Base-by-base conservation (phyloP, 2,888 invertebrate genomes). In the Dryomyza anilis region DNA sequence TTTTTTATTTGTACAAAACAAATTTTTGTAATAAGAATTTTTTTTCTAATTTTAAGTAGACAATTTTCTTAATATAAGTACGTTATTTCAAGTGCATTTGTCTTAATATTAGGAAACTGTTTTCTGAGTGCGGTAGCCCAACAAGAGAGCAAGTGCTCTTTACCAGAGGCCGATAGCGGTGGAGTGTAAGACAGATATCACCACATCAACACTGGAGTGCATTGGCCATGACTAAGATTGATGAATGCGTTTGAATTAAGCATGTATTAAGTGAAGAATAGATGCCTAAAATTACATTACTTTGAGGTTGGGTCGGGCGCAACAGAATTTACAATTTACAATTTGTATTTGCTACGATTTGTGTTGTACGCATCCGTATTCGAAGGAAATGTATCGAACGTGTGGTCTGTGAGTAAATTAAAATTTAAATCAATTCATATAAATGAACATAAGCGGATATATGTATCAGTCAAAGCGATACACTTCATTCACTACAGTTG, bases 231-330 rank as follows among this genome's bases (percentile, higher is more conserved):
- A 10, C 25, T 14, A 48, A 25, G 50, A 50, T 50, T 50, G 25
- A 50, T 50, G 25, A 27, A 50, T 50, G 50, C 27, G 50, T 14
- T 50, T 25, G 14, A 7, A 25, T 10, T n/a, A 14, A 50, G 50
- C n/a, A 50, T 23, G 50, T n/a, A 50, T 21, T 50, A 45, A 45
- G 27, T 19, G 45, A 45, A 29, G 45, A 58, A 58, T 58, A 16
- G 45, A 45, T 45, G 58, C 19, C 16, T 45, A 48, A 23, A 45
- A 45, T 29, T 16, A 19, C 23, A 45, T 58, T 45, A 45, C 43
- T 27, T 45, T 58, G 58, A 58, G 45, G 58, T 58, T 29, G 46
- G 46, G 21, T 25, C 23, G 55, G 25, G n/a, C 39, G 36, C 23
- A 39, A 56, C 23, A 36, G 39, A n/a, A n/a, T n/a, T n/a, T n/a